Percentiles rank a stretch among this genome's conserved stretches.
phyloP scores from a whole-genome alignment of 2,888 invertebrate species.

The Lissocephala sabroskyi region DNA sequence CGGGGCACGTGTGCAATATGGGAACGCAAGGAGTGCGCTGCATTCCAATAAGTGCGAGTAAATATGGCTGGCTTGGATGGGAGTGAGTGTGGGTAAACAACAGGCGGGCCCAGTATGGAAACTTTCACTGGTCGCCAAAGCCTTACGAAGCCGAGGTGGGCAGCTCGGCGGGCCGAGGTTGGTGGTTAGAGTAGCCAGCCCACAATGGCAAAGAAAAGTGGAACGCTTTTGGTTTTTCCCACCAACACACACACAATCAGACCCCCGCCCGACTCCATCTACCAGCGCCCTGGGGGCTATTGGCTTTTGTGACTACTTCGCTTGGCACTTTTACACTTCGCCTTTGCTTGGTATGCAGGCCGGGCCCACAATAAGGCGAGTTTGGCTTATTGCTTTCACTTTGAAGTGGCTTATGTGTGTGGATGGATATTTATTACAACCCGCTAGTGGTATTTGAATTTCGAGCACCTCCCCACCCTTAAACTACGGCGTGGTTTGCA shows the following conservation, averaged over 20 bases:
- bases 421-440: constrained; percentile 64
- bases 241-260: constrained; percentile 18
- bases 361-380: too few relatives aligned
- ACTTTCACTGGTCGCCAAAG: constrained; percentile 15
- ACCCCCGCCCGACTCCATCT: background rate
- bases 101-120: background rate
- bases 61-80: background rate
- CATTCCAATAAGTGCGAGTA: background rate
- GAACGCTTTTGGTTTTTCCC: constrained; percentile 42
- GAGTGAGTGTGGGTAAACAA: background rate
- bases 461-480: too few relatives aligned
- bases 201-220: constrained; percentile 11
- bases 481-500: constrained; percentile 10
- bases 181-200: background rate
- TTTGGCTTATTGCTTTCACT: too few relatives aligned
- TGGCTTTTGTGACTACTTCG: constrained; percentile 27
- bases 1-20: too few relatives aligned
- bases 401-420: constrained; percentile 66
- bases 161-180: too few relatives aligned
- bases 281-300: constrained; percentile 27
- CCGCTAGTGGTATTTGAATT: constrained; percentile 50
- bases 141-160: background rate
- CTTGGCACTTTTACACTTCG: constrained; percentile 59
- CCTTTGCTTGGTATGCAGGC: constrained; percentile 58
- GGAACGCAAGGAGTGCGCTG: too few relatives aligned